Percentiles rank a stretch among this genome's conserved stretches.
Evolutionary conservation across 30 jellyfish, hydroid and myxozoan species (phyloP).

Genomic region (Chrysaora quinquecirrha): DNA sequence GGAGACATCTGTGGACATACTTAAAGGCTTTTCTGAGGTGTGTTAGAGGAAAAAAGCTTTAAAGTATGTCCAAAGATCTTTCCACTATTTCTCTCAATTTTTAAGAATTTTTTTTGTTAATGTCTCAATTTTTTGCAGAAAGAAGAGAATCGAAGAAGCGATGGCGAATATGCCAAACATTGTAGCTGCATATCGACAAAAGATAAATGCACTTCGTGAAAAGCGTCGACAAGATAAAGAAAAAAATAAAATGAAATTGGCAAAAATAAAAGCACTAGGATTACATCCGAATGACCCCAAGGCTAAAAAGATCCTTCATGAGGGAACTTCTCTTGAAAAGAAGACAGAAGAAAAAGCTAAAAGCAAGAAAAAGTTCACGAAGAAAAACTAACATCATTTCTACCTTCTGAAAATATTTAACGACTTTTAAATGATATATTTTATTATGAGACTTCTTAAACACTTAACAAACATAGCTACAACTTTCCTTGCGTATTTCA

Average conservation of each 20-base stretch:
- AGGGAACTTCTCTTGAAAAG: constrained; percentile 36
- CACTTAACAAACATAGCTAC: too few species aligned
- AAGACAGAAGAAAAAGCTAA: constrained; percentile 24
- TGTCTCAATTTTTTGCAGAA: constrained; percentile 36
- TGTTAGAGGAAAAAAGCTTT: too few species aligned
- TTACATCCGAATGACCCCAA: constrained; percentile 94
- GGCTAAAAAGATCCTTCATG: constrained; percentile 69
- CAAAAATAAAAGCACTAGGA: constrained; percentile 72
- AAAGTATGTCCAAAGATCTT: too few species aligned
- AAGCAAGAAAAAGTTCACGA: constrained; percentile 32
- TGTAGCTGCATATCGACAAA: constrained; percentile 75
- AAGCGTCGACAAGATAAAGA: constrained; percentile 47
- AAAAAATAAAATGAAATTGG: constrained; percentile 54
- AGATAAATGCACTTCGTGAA: constrained; percentile 52
- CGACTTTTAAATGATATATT: too few species aligned
- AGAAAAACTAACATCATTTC: constrained; percentile 1
- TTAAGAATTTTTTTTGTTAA: background rate
- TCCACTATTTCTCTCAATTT: background rate
- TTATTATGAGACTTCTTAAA: too few species aligned
- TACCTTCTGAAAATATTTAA: background rate
- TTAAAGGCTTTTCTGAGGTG: too few species aligned
- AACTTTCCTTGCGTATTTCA: too few species aligned
- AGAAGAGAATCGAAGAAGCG: constrained; percentile 74
- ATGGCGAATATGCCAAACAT: constrained; percentile 90
- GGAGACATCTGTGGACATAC: too few species aligned